phyloP scores from a whole-genome alignment of 2,113 vertebrate species.

The Microcebus griseorufus region DNA sequence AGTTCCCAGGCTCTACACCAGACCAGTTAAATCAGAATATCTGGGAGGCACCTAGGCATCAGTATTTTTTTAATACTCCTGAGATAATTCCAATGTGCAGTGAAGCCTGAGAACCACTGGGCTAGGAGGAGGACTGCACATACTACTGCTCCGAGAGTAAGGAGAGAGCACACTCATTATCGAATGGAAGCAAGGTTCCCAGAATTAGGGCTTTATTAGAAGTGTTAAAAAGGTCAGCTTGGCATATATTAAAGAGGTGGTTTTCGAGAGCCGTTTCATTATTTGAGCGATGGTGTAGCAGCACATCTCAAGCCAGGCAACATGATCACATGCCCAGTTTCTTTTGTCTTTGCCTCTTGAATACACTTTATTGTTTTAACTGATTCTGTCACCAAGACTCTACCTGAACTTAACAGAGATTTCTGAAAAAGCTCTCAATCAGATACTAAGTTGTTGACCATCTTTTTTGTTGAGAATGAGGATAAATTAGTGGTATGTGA shows the following conservation, averaged over 20 bases:
- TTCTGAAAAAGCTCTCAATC: neutral
- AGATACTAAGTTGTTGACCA: neutral
- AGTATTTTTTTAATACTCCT: neutral
- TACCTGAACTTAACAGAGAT: neutral
- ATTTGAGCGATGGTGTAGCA: neutral
- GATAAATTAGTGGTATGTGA: neutral
- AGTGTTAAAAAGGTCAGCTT: constrained; percentile 12
- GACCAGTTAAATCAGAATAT: neutral
- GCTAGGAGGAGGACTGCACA: neutral
- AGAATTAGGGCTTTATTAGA: constrained; percentile 15
- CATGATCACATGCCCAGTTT: neutral
- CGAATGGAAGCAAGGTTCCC: neutral
- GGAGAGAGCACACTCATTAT: neutral
- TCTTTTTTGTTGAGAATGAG: neutral
- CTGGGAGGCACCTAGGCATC: neutral
- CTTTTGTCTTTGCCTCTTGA: neutral
- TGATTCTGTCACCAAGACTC: neutral
- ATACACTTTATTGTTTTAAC: neutral
- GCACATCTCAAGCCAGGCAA: neutral
- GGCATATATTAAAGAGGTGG: neutral
- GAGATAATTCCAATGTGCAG: neutral
- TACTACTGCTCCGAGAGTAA: neutral
- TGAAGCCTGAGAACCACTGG: neutral
- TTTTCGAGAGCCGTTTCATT: neutral
- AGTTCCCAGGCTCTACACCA: neutral